phyloP scores from a whole-genome alignment of 2,797 vertebrate genomes.

The Scolopax bukidnonensis region DNA sequence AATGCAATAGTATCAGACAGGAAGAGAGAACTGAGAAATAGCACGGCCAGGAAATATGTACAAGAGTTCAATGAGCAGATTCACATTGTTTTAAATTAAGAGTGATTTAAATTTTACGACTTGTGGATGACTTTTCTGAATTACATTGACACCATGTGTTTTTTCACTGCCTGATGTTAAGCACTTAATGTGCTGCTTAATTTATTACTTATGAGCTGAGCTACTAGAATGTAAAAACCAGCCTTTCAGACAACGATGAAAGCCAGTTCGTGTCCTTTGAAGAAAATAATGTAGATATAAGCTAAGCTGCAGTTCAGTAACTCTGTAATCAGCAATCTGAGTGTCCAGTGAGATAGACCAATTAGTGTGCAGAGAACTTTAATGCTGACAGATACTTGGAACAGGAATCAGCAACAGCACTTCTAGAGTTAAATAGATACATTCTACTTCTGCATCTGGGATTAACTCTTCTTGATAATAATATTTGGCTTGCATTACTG shows the following conservation, averaged over 20 bases:
- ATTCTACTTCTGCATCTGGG: neutral
- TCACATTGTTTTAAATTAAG: neutral
- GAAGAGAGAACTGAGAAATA: neutral
- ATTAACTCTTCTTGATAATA: neutral
- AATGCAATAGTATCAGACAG: neutral
- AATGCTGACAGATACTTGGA: neutral
- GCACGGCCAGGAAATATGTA: neutral
- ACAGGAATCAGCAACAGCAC: neutral
- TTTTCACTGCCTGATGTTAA: neutral
- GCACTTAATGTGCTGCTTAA: neutral
- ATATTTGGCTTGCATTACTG: conserved; percentile 5
- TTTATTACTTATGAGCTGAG: neutral
- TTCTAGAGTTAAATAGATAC: neutral
- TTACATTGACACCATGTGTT: neutral
- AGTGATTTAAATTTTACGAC: neutral
- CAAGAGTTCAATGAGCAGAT: neutral
- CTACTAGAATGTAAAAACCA: neutral
- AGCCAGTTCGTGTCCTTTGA: neutral
- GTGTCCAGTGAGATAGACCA: neutral
- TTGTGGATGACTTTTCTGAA: neutral
- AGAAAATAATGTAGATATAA: neutral
- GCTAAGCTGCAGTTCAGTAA: neutral
- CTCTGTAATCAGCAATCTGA: neutral
- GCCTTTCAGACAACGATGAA: neutral
- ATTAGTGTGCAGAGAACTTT: neutral